Evolutionary conservation across 2,888 invertebrate genomes (phyloP).

Genomic region (Diarsia brunnea): DNA sequence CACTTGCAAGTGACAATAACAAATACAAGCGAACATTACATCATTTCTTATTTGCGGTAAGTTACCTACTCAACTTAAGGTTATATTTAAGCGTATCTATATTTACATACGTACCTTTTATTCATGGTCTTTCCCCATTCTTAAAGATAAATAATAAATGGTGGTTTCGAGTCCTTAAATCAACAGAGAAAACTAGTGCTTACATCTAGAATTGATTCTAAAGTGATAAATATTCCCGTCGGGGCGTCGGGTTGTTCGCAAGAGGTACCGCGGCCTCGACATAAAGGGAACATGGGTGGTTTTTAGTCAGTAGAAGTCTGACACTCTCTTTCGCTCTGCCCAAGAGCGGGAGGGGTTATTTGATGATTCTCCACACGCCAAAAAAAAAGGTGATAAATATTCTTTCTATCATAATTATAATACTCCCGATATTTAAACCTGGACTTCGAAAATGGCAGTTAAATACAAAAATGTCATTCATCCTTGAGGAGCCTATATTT

Average conservation of each 20-base stretch:
- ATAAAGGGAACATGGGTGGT: too few relatives aligned
- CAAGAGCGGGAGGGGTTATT: too few relatives aligned
- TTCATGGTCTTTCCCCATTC: not conserved
- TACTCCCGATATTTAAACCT: not conserved
- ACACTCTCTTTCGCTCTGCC: too few relatives aligned
- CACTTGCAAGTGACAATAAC: conserved; percentile 23
- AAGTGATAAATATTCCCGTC: not conserved
- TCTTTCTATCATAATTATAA: not conserved
- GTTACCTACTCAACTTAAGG: conserved; percentile 1
- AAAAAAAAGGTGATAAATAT: not conserved
- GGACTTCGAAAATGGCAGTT: not conserved
- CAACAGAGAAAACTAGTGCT: not conserved
- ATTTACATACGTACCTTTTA: not conserved
- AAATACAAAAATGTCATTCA: not conserved
- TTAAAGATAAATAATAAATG: too few relatives aligned
- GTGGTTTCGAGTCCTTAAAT: not conserved
- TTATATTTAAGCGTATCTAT: conserved; percentile 5
- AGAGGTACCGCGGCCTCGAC: too few relatives aligned
- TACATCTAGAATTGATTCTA: not conserved
- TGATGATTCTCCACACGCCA: too few relatives aligned
- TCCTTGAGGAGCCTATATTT: too few relatives aligned
- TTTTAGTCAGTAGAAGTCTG: too few relatives aligned
- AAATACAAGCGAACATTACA: conserved; percentile 20
- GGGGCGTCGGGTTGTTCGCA: too few relatives aligned
- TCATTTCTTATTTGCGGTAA: conserved; percentile 18